Percentiles rank a stretch among this genome's conserved stretches.
Evolutionary conservation across 2,888 invertebrate species (phyloP).

Genomic region (Tolmerus cingulatus): DNA sequence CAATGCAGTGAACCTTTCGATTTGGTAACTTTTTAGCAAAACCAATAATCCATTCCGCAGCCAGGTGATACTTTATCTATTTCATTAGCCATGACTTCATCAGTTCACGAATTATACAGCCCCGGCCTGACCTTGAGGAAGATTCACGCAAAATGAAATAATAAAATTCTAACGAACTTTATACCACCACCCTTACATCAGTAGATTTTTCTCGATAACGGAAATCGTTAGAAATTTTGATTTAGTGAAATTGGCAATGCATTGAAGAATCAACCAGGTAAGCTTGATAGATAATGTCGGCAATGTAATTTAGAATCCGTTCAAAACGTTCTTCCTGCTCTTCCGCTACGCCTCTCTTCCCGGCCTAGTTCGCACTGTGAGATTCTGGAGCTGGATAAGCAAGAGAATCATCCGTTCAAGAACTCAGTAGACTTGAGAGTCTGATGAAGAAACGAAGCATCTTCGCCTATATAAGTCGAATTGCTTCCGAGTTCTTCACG

Average conservation of each 20-base stretch:
- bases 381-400: not conserved
- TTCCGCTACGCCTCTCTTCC: not conserved
- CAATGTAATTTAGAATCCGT: not conserved
- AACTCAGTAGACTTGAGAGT: constrained; percentile 20
- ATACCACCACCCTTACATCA: not conserved
- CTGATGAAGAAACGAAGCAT: constrained; percentile 5
- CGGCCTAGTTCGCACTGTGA: not conserved
- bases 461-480: constrained; percentile 33
- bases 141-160: not conserved
- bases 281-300: not conserved
- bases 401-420: not conserved
- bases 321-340: not conserved
- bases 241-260: not conserved
- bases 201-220: not conserved
- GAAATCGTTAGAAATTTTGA: not conserved
- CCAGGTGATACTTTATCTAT: not conserved
- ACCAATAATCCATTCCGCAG: not conserved
- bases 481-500: constrained; percentile 41
- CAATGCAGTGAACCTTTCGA: not conserved
- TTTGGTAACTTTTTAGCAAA: not conserved
- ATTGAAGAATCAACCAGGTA: not conserved
- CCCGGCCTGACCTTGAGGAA: not conserved
- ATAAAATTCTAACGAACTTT: not conserved
- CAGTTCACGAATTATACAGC: not conserved
- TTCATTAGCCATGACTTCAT: constrained; percentile 18